Evolutionary conservation across 2,113 vertebrate genomes (phyloP), one percentile per base, ranked within the genome.

Genomic region (Ivindomyrus marchei): DNA sequence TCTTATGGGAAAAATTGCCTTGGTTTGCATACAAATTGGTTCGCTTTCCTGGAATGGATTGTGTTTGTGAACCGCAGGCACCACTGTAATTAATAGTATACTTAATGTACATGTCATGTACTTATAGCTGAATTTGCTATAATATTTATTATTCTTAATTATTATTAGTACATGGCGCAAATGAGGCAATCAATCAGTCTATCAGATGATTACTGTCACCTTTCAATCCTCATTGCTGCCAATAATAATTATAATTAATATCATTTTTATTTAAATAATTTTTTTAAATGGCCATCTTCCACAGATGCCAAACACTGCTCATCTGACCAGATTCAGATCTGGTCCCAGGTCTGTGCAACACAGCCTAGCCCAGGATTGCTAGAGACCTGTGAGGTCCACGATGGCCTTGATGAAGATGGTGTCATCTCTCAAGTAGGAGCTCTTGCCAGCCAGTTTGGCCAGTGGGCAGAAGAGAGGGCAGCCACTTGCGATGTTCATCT

Each of bases 401-500:
- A 99, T 98, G 92, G 97, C 98, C 94, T 99, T 99, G 93, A 99
- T 97, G 93, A 98, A 99, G 91, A 99, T 97, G 31, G 97, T 97
- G 1, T 99, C 98, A 0, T 99, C 98, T 0, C 97, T 96, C 88
- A 98, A 95, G 39, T 99, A 99, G 0, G 97, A 96, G 53, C 97
- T 97, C 94, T 98, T 98, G 83, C 95, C 93, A 0, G 98, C 97
- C 95, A 99, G 96, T 91, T 97, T 96, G 0, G 96, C 95, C 89
- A 99, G 95, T 0, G 98, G 98, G 90, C 97, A 99, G 95, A 99
- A 99, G 42, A 99, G 97, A 0, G 98, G 98, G 92, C 98, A 99
- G 91, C 98, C 98, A 0, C 98, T 99, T 92, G 98, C 98, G 0
- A 99, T 98, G 95, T 99, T 99, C 98, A 99, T 99, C 88, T 99